Conservation (phyloP, 2,888 invertebrate genomes). For the Octodonta nipae region DNA sequence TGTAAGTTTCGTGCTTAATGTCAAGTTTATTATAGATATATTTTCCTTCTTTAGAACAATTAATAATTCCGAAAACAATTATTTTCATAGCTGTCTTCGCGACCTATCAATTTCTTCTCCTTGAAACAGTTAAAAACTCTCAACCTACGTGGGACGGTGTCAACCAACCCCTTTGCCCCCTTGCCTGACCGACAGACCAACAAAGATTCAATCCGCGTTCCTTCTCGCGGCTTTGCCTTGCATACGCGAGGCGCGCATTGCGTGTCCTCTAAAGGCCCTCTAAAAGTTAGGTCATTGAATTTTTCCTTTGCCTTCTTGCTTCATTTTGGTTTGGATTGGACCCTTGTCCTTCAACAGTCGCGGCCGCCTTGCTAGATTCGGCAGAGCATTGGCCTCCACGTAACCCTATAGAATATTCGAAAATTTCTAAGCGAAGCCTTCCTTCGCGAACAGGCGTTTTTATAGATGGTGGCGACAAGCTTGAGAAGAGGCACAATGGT, state of each 20-base stretch:
- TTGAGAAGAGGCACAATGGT: not conserved
- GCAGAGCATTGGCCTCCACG: constrained; percentile 20
- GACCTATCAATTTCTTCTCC: no score
- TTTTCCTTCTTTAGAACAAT: no score
- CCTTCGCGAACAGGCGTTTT: no score
- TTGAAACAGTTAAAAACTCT: no score
- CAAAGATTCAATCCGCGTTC: constrained; percentile 8
- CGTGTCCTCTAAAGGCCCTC: constrained; percentile 39
- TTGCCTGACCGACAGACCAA: constrained; percentile 2
- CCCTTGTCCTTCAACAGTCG: constrained; percentile 36
- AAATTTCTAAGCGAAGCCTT: no score
- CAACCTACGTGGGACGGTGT: not conserved
- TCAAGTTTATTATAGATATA: no score
- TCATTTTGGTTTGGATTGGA: no score
- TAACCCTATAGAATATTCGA: constrained; percentile 12
- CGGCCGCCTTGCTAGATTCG: constrained; percentile 27
- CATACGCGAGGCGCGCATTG: constrained; percentile 31
- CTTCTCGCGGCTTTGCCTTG: constrained; percentile 18
- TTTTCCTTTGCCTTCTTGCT: no score
- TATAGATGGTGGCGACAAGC: constrained; percentile 4
- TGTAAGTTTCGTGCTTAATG: no score
- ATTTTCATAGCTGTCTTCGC: no score
- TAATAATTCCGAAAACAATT: no score
- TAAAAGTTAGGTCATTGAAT: constrained; percentile 39
- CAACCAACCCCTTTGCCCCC: constrained; percentile 7